A percentile compares a stretch with the other conserved stretches of the same genome.
phyloP scores from a whole-genome alignment of 2,113 vertebrate genomes.

The Rhynchomys soricoides region DNA sequence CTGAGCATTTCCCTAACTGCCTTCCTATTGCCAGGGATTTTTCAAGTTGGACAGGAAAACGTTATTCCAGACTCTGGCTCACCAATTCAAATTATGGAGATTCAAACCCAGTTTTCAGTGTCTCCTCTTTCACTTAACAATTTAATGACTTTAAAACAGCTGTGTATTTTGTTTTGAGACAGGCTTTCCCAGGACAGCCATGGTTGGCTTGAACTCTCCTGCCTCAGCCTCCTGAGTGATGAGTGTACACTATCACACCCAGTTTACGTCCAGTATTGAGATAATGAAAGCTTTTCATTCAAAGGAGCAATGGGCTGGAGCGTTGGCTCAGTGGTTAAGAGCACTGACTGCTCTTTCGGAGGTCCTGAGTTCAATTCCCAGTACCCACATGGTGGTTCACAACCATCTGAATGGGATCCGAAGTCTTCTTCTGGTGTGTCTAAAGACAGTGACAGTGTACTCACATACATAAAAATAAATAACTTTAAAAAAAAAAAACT shows the following conservation, averaged over 20 bases:
- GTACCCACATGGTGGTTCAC: not conserved
- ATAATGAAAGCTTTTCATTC: not conserved
- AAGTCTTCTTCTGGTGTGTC: no score
- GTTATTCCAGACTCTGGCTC: constrained; percentile 57
- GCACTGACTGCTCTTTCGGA: not conserved
- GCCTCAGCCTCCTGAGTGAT: not conserved
- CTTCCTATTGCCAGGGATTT: constrained; percentile 52
- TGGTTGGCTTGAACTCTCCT: not conserved
- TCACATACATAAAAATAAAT: no score
- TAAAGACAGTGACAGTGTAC: no score
- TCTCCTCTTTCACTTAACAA: not conserved
- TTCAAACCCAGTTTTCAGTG: constrained; percentile 6
- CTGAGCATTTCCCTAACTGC: constrained; percentile 58
- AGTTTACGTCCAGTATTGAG: not conserved
- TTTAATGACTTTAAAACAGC: not conserved
- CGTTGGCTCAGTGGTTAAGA: not conserved
- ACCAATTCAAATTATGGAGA: constrained; percentile 40
- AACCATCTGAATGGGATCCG: no score
- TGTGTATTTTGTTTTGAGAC: not conserved
- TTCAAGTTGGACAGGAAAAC: constrained; percentile 61
- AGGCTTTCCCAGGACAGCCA: not conserved
- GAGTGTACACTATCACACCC: not conserved
- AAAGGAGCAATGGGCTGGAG: not conserved
- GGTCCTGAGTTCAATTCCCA: not conserved
- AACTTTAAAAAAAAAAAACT: no score